These are phyloP conservation scores for Gambusia holbrooki DNA, from an alignment of 2,113 vertebrate genomes.

Conservation along the genomic window DNA sequence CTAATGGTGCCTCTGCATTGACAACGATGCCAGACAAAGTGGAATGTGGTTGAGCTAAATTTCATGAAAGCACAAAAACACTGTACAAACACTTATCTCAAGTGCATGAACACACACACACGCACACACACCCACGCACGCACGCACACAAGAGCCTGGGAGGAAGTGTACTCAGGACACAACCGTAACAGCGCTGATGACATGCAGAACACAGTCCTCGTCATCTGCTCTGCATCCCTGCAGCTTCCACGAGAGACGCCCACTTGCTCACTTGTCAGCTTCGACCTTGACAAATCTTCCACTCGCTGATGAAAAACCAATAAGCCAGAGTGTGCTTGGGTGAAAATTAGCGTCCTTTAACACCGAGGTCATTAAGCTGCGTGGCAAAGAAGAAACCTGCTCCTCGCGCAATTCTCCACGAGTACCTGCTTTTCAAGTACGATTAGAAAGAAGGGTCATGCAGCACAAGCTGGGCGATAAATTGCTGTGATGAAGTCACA, in stretches of 20 bases:
- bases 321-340: conserved; percentile 2
- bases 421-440: conserved; percentile 48
- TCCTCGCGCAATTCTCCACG: conserved; percentile 27
- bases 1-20: not conserved
- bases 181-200: not conserved
- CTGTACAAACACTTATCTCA: conserved; percentile 1
- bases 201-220: conserved; percentile 24
- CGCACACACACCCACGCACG: too few species aligned
- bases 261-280: conserved; percentile 39
- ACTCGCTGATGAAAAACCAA: conserved; percentile 28
- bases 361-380: conserved; percentile 5
- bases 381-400: conserved; percentile 16
- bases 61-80: not conserved
- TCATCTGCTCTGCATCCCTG: conserved; percentile 28
- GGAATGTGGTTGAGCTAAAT: not conserved
- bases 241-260: conserved; percentile 28
- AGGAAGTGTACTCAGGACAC: not conserved
- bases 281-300: conserved; percentile 55
- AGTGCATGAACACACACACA: not conserved
- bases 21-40: not conserved
- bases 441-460: conserved; percentile 56
- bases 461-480: conserved; percentile 42
- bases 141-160: conserved; percentile 3
- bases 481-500: conserved; percentile 46
- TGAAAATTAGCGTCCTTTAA: conserved; percentile 30